These are phyloP conservation scores for Cotesia vestalis DNA, from an alignment of 1,140 invertebrate species.

Conservation along the genomic window DNA sequence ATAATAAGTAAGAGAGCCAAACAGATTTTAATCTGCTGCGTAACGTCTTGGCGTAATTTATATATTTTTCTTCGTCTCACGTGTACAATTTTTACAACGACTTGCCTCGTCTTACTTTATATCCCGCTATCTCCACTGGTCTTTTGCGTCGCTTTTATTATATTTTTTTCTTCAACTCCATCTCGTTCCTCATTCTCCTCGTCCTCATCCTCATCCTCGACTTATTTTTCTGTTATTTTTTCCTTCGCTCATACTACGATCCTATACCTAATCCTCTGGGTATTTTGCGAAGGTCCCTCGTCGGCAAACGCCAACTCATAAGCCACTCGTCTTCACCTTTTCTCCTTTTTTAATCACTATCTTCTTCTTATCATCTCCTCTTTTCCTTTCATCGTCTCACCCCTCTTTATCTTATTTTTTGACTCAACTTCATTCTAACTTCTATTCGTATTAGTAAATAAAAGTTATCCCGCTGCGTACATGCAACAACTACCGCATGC, in stretches of 20 bases:
- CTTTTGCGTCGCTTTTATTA: slow-evolving; percentile 9
- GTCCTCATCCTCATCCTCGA: slow-evolving; percentile 33
- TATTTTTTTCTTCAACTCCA: neutral
- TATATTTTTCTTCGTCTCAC: slow-evolving; percentile 11
- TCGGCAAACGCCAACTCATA: slow-evolving; percentile 25
- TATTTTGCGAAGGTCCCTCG: neutral
- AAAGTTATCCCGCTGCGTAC: slow-evolving; percentile 30
- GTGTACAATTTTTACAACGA: neutral
- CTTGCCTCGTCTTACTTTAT: neutral
- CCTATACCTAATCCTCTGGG: slow-evolving; percentile 27
- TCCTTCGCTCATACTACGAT: slow-evolving; percentile 23
- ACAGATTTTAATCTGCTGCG: slow-evolving; percentile 21
- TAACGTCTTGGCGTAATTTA: slow-evolving; percentile 9
- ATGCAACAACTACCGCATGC: slow-evolving; percentile 56
- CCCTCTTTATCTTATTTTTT: slow-evolving; percentile 16
- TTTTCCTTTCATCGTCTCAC: slow-evolving; percentile 33
- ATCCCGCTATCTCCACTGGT: slow-evolving; percentile 20
- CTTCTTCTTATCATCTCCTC: slow-evolving; percentile 28
- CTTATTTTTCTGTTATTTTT: slow-evolving; percentile 36
- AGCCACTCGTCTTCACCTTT: slow-evolving; percentile 20
- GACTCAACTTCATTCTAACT: slow-evolving; percentile 4
- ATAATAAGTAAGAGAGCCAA: neutral
- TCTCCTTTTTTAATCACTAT: slow-evolving; percentile 24
- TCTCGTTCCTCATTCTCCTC: slow-evolving; percentile 19
- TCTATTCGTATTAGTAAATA: neutral